phyloP scores from a whole-genome alignment of 2,797 vertebrate genomes.

The Sebastes umbrosus region DNA sequence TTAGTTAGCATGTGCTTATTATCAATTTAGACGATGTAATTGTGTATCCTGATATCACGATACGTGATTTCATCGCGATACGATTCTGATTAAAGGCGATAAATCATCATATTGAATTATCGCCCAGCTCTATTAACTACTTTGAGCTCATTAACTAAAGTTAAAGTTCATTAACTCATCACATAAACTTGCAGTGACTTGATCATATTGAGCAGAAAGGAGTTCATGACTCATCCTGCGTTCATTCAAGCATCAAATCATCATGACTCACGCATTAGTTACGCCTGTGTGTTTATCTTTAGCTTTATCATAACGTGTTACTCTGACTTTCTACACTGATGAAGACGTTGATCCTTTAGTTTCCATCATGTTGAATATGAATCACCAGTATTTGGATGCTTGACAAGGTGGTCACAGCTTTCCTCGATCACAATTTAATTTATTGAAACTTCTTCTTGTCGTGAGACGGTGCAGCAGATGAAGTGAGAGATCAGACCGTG shows the following conservation, averaged over 20 bases:
- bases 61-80: too few relatives aligned
- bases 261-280: neutral
- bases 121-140: neutral
- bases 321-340: neutral
- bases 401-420: constrained; percentile 17
- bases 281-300: neutral
- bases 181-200: neutral
- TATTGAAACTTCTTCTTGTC: constrained; percentile 31
- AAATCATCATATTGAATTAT: too few relatives aligned
- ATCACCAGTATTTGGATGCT: constrained; percentile 32
- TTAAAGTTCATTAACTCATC: neutral
- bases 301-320: constrained; percentile 15
- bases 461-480: constrained; percentile 10
- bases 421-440: constrained; percentile 37
- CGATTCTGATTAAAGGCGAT: rapidly evolving
- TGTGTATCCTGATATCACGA: too few relatives aligned
- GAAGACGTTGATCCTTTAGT: neutral
- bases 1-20: too few relatives aligned
- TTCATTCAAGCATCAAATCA: neutral
- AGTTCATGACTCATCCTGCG: neutral
- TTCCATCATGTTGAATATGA: constrained; percentile 1
- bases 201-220: neutral
- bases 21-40: too few relatives aligned
- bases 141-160: neutral
- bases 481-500: constrained; percentile 36